A percentile compares a stretch with the other conserved stretches of the same genome.
Evolutionary conservation across 2,888 invertebrate genomes (phyloP).

Genomic region (Neoitamus cyanurus): DNA sequence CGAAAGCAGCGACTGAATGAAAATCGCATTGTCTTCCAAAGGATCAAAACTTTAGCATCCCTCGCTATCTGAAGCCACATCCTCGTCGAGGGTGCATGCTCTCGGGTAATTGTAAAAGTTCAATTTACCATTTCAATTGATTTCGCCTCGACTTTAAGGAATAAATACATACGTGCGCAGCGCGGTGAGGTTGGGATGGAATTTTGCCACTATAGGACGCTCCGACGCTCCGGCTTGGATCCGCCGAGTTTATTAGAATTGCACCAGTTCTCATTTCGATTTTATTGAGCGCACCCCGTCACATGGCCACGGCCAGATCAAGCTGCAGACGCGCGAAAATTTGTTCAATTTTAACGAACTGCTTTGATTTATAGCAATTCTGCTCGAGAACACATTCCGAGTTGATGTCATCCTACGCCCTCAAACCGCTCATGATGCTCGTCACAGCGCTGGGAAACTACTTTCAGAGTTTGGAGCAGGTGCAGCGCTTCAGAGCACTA

Average conservation of each 20-base stretch:
- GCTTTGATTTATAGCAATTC: neutral
- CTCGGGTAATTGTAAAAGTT: slow-evolving; percentile 44
- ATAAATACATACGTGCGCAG: neutral
- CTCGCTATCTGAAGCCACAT: neutral
- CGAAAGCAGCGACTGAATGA: neutral
- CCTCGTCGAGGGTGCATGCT: slow-evolving; percentile 18
- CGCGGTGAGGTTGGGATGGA: neutral
- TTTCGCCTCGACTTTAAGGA: slow-evolving; percentile 4
- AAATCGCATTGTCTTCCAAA: slow-evolving; percentile 29
- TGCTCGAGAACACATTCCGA: neutral
- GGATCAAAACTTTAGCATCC: slow-evolving; percentile 27
- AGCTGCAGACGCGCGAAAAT: neutral
- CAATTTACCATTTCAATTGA: slow-evolving; percentile 46
- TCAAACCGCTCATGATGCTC: neutral
- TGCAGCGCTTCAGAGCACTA: neutral
- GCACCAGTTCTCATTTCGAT: slow-evolving; percentile 3
- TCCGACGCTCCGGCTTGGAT: neutral
- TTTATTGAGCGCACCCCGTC: neutral
- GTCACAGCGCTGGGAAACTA: neutral
- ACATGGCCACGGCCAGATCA: neutral
- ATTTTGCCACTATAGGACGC: neutral
- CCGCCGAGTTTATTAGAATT: neutral
- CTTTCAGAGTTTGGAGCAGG: neutral
- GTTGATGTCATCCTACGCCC: neutral
- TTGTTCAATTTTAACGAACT: neutral